phyloP scores from a whole-genome alignment of 2,113 vertebrate species.

The Centrocercus urophasianus region DNA sequence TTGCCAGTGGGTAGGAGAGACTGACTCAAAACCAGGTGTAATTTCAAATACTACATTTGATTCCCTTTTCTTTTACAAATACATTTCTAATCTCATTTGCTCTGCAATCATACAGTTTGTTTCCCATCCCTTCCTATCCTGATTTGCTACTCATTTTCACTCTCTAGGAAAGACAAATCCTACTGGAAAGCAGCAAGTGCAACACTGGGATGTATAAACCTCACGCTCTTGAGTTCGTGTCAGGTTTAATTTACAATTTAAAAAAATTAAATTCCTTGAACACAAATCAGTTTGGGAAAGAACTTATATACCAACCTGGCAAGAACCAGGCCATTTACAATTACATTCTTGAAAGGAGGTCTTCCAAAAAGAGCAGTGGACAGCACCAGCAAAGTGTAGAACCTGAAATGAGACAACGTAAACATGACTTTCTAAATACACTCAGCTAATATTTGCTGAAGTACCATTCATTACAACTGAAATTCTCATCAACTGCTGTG shows the following conservation, averaged over 20 bases:
- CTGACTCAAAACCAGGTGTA: neutral
- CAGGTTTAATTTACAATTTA: neutral
- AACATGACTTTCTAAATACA: rapidly evolving
- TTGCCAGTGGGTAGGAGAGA: no score
- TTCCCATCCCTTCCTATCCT: neutral
- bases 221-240: neutral
- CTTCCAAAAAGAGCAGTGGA: constrained; percentile 95
- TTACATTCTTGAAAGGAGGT: constrained; percentile 97
- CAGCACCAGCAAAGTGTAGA: constrained; percentile 95
- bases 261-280: neutral
- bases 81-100: neutral
- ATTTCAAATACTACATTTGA: no score
- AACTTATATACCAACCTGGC: constrained; percentile 84
- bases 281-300: neutral
- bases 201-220: neutral
- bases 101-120: neutral
- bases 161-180: neutral
- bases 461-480: neutral
- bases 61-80: neutral
- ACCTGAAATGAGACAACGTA: constrained; percentile 78
- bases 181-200: neutral
- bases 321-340: constrained; percentile 94
- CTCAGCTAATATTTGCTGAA: neutral
- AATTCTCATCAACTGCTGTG: neutral
- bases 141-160: neutral